Percentiles rank a stretch among this genome's conserved stretches.
Conservation (phyloP, 2,113 vertebrate genomes). For the Cololabis saira region DNA sequence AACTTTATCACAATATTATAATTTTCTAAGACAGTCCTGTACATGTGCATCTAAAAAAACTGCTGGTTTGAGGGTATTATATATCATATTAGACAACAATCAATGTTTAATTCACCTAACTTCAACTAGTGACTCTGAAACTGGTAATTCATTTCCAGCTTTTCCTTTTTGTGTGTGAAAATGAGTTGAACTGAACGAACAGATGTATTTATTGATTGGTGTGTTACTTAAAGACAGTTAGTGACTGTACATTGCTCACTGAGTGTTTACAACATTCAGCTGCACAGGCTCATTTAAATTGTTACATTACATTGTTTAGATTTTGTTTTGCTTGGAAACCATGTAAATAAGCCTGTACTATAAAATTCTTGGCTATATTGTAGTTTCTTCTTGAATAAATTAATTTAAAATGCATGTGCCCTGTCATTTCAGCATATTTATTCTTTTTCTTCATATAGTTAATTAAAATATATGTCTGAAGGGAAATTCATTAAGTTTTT, state of each 20-base stretch:
- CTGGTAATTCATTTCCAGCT: not conserved
- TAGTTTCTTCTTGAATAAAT: slow-evolving; percentile 38
- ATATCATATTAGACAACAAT: not conserved
- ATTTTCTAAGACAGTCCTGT: too few species aligned
- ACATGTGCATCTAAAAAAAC: not conserved
- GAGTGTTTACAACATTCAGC: not conserved
- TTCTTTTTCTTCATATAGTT: too few species aligned
- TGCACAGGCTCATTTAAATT: slow-evolving; percentile 1
- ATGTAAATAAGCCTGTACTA: slow-evolving; percentile 71
- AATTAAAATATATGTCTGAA: too few species aligned
- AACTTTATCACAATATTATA: too few species aligned
- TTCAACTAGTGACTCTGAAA: too few species aligned
- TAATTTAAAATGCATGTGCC: not conserved
- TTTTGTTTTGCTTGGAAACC: slow-evolving; percentile 51
- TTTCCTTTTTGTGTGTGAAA: slow-evolving; percentile 1
- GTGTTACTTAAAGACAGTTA: not conserved
- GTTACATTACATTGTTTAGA: slow-evolving; percentile 10
- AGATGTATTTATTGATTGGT: slow-evolving; percentile 5
- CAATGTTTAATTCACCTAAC: too few species aligned
- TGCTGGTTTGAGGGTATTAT: not conserved
- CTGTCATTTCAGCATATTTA: not conserved
- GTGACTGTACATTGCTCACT: not conserved
- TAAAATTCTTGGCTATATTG: slow-evolving; percentile 22
- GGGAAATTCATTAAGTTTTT: too few species aligned
- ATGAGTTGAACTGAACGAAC: slow-evolving; percentile 13